phyloP scores from a whole-genome alignment of 2,888 invertebrate species.

The Tholera decimalis region DNA sequence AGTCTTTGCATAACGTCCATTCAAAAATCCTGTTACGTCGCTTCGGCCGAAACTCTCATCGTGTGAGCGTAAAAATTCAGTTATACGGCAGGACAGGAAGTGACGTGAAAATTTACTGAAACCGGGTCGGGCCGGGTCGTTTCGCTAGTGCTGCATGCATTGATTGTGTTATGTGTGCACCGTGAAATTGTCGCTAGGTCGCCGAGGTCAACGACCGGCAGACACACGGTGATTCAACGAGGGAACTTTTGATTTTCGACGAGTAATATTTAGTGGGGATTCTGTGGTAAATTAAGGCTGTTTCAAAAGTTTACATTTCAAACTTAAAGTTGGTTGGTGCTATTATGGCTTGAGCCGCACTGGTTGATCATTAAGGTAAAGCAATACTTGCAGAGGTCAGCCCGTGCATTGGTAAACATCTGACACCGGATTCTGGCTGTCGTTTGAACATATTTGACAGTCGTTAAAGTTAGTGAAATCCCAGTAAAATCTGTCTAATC shows the following conservation, averaged over 20 bases:
- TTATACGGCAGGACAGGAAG: slow-evolving; percentile 40
- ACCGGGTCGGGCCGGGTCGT: slow-evolving; percentile 53
- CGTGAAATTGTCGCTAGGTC: slow-evolving; percentile 66
- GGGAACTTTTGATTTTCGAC: slow-evolving; percentile 31
- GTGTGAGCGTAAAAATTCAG: slow-evolving; percentile 39
- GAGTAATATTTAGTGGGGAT: slow-evolving; percentile 1
- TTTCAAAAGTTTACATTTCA: neutral
- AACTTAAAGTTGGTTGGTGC: too few species aligned
- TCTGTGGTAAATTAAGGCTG: neutral
- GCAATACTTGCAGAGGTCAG: too few species aligned
- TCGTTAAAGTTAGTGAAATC: too few species aligned
- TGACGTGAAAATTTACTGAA: slow-evolving; percentile 52
- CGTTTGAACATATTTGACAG: too few species aligned
- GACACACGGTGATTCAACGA: slow-evolving; percentile 40
- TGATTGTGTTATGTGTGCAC: slow-evolving; percentile 66
- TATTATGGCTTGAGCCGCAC: too few species aligned
- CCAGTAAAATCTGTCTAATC: too few species aligned
- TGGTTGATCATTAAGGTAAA: too few species aligned
- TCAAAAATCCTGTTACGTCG: neutral
- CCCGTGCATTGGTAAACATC: too few species aligned
- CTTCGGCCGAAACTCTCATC: neutral
- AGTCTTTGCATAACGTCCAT: neutral
- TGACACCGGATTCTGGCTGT: too few species aligned
- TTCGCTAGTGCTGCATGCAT: slow-evolving; percentile 54
- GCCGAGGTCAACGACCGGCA: slow-evolving; percentile 54